These are phyloP conservation scores for Drosophila niveifrons DNA, from an alignment of 2,888 invertebrate genomes.

Conservation along the genomic window DNA sequence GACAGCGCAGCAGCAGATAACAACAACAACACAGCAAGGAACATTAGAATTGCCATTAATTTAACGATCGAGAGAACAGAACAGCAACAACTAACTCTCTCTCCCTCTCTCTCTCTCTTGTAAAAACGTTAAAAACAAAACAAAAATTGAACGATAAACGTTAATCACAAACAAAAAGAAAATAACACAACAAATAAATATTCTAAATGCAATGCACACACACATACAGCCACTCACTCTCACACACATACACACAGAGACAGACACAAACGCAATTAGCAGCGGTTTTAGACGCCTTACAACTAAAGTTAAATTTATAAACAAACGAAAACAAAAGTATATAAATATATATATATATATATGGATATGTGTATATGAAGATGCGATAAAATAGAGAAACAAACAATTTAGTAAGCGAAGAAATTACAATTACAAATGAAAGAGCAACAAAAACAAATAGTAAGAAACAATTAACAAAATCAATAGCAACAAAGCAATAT, in stretches of 20 bases:
- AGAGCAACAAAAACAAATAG: slow-evolving; percentile 40
- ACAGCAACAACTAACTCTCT: not conserved
- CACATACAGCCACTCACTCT: slow-evolving; percentile 16
- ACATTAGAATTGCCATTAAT: slow-evolving; percentile 41
- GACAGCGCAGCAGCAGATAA: slow-evolving; percentile 8
- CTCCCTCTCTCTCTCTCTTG: slow-evolving; percentile 1
- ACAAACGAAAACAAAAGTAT: slow-evolving; percentile 20
- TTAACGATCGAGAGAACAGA: slow-evolving; percentile 11
- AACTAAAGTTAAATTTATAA: slow-evolving; percentile 57
- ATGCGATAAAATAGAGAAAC: slow-evolving; percentile 20
- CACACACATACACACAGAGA: slow-evolving; percentile 14
- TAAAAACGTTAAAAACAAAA: slow-evolving; percentile 15
- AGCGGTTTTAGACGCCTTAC: slow-evolving; percentile 76
- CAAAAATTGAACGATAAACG: slow-evolving; percentile 15
- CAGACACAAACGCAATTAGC: slow-evolving; percentile 61
- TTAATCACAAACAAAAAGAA: slow-evolving; percentile 20
- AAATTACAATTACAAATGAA: slow-evolving; percentile 33
- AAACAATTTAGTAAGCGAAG: slow-evolving; percentile 27
- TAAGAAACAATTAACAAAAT: slow-evolving; percentile 33
- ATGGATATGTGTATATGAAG: slow-evolving; percentile 42
- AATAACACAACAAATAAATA: slow-evolving; percentile 34
- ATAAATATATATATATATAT: slow-evolving; percentile 26
- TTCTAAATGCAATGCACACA: slow-evolving; percentile 65
- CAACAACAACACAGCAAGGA: slow-evolving; percentile 24
- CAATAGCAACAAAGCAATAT: slow-evolving; percentile 59